Percentiles rank a stretch among this genome's conserved stretches.
These are phyloP conservation scores for Pyrrhosoma nymphula DNA, from an alignment of 2,888 invertebrate genomes.

Conservation along the genomic window DNA sequence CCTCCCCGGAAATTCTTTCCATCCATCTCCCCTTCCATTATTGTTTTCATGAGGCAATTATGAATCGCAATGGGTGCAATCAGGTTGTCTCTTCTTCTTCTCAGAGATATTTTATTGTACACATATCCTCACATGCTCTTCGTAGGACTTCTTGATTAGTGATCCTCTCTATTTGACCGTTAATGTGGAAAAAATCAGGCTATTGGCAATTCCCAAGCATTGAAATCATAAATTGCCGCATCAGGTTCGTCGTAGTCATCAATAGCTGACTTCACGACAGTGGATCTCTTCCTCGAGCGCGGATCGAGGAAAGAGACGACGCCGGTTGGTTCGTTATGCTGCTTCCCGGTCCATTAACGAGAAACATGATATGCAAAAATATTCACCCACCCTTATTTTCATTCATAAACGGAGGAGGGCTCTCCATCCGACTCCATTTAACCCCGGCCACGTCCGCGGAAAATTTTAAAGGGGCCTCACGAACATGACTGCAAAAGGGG, in stretches of 20 bases:
- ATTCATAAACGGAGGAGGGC: constrained; percentile 23
- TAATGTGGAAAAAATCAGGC: too few species aligned
- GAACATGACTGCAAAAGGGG: background rate
- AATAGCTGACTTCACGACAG: background rate
- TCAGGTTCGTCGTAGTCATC: background rate
- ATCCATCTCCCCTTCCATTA: too few species aligned
- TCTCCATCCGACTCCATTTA: constrained; percentile 12
- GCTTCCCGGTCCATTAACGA: background rate
- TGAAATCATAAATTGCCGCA: background rate
- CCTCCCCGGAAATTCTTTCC: too few species aligned
- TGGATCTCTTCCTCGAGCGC: background rate
- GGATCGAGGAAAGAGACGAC: background rate
- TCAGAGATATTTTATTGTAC: too few species aligned
- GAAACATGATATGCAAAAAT: constrained; percentile 26
- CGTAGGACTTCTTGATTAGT: too few species aligned
- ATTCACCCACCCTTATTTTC: constrained; percentile 18
- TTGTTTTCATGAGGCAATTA: too few species aligned
- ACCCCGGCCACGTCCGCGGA: constrained; percentile 17
- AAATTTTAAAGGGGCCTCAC: constrained; percentile 19
- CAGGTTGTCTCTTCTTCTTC: too few species aligned
- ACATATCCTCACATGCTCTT: too few species aligned
- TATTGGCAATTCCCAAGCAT: too few species aligned
- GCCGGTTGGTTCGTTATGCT: background rate
- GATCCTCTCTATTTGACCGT: too few species aligned
- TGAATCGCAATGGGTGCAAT: too few species aligned